phyloP scores from a whole-genome alignment of 1,140 invertebrate genomes.

The Cepaea nemoralis region DNA sequence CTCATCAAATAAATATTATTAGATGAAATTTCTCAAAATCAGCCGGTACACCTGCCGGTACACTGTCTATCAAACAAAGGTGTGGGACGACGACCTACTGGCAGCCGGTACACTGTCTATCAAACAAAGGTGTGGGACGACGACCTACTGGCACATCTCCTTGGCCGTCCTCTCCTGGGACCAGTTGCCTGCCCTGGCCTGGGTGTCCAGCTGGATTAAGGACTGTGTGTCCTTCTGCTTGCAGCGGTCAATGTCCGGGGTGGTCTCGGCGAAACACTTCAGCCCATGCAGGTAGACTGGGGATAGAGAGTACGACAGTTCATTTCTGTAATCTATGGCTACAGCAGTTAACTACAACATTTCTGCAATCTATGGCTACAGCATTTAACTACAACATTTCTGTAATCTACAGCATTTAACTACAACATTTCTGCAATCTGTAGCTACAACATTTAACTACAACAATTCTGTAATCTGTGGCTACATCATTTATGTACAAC shows the following conservation, averaged over 20 bases:
- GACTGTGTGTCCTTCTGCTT: slow-evolving; percentile 37
- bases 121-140: background rate
- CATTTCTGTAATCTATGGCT: too few species aligned
- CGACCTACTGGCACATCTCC: slow-evolving; percentile 40
- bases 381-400: too few species aligned
- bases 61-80: background rate
- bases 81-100: background rate
- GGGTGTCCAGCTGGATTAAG: slow-evolving; percentile 37
- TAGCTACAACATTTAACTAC: too few species aligned
- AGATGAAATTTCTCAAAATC: background rate
- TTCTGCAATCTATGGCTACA: too few species aligned
- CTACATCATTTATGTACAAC: too few species aligned
- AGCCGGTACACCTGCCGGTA: background rate
- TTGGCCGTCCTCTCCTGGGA: slow-evolving; percentile 26
- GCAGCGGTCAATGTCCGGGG: slow-evolving; percentile 39
- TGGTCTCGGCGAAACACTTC: slow-evolving; percentile 42
- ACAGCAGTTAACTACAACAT: too few species aligned
- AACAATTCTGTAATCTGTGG: too few species aligned
- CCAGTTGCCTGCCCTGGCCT: slow-evolving; percentile 35
- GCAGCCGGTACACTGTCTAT: background rate
- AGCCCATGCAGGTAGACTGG: slow-evolving; percentile 43
- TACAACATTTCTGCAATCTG: too few species aligned
- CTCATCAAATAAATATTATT: too few species aligned
- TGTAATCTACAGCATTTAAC: too few species aligned
- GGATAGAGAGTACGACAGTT: too few species aligned